Evolutionary conservation across 2,888 invertebrate genomes (phyloP).

Genomic region (Ormyrus pomaceus): DNA sequence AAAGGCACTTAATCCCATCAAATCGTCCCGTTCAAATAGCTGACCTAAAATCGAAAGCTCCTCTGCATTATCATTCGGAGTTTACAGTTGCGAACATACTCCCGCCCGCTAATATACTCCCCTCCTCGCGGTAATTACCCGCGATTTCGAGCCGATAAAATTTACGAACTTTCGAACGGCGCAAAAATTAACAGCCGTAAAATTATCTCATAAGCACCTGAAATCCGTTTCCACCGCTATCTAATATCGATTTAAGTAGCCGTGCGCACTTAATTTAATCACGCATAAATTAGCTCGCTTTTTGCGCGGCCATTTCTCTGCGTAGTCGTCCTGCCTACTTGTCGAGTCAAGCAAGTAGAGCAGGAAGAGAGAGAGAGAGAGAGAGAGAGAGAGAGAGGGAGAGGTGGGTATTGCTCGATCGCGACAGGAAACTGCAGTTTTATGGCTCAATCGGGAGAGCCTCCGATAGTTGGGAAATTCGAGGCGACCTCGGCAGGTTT

Average conservation of each 20-base stretch:
- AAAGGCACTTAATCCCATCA: too few relatives aligned
- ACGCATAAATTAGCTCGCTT: background rate
- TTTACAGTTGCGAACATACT: too few relatives aligned
- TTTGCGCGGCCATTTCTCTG: conserved; percentile 16
- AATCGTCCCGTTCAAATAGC: too few relatives aligned
- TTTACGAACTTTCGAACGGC: too few relatives aligned
- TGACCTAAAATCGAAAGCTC: too few relatives aligned
- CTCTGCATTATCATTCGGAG: too few relatives aligned
- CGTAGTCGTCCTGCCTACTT: conserved; percentile 36
- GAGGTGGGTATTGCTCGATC: background rate
- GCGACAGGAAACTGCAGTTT: conserved; percentile 55
- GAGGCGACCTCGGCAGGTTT: conserved; percentile 11
- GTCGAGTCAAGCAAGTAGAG: conserved; percentile 11
- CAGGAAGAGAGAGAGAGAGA: conserved; percentile 14
- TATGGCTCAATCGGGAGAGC: conserved; percentile 47
- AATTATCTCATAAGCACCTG: background rate
- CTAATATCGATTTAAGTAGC: background rate
- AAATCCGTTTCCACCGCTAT: background rate
- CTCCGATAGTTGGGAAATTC: conserved; percentile 25
- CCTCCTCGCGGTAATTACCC: too few relatives aligned
- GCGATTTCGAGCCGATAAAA: too few relatives aligned
- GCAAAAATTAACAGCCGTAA: background rate
- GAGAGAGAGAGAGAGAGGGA: conserved; percentile 1
- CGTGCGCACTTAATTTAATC: background rate
- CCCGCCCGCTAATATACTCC: too few relatives aligned